Evolutionary conservation across 2,888 invertebrate genomes (phyloP).

Genomic region (Nomada hirtipes): DNA sequence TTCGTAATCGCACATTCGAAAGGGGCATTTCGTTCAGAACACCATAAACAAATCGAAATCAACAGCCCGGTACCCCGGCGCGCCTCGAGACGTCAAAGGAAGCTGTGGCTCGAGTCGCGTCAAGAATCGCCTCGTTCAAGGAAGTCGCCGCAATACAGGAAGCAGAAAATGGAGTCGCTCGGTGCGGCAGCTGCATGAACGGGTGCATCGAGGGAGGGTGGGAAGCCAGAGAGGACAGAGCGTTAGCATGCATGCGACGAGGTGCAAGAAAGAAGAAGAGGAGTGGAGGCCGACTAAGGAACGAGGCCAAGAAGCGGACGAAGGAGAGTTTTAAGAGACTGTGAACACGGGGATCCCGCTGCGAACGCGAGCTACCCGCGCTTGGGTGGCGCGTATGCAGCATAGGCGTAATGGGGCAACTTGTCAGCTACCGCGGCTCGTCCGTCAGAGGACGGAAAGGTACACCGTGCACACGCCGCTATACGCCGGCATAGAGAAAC

Average conservation of each 20-base stretch:
- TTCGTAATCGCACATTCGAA: not conserved
- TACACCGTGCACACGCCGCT: slow-evolving; percentile 51
- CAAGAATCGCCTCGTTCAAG: slow-evolving; percentile 32
- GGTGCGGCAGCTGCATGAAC: not conserved
- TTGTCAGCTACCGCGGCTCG: slow-evolving; percentile 81
- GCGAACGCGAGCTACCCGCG: slow-evolving; percentile 77
- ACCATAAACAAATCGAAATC: slow-evolving; percentile 7
- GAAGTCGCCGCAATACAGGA: slow-evolving; percentile 48
- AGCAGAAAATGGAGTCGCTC: slow-evolving; percentile 35
- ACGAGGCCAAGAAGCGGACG: slow-evolving; percentile 56
- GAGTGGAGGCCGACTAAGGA: slow-evolving; percentile 22
- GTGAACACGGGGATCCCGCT: slow-evolving; percentile 76
- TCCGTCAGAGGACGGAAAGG: slow-evolving; percentile 76
- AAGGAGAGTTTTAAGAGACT: slow-evolving; percentile 71
- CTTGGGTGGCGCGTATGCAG: slow-evolving; percentile 78
- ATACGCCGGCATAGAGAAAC: slow-evolving; percentile 45
- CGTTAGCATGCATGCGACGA: slow-evolving; percentile 5
- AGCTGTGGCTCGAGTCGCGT: slow-evolving; percentile 7
- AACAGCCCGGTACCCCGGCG: not conserved
- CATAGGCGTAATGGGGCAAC: slow-evolving; percentile 80
- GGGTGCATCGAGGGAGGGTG: not conserved
- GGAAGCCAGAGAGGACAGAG: not conserved
- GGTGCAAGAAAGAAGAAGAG: slow-evolving; percentile 44
- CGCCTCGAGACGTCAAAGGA: not conserved
- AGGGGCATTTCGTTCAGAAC: not conserved